Conservation (phyloP, 2,888 invertebrate genomes). For the Nysson spinosus region DNA sequence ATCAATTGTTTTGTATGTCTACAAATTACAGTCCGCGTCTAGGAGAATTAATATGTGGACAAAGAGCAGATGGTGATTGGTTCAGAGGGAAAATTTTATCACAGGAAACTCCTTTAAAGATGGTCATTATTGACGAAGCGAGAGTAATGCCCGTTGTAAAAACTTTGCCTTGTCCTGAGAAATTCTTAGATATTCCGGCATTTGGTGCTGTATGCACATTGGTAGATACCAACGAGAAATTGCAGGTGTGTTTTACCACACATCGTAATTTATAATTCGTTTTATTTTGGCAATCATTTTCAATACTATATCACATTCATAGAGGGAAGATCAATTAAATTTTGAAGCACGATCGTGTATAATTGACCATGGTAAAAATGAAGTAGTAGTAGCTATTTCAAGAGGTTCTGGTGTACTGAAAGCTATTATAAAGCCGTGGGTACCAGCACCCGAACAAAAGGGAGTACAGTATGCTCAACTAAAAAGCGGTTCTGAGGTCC, state of each 20-base stretch:
- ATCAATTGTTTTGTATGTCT: too few species aligned
- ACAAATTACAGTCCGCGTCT: constrained; percentile 53
- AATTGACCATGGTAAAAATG: background rate
- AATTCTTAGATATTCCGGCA: constrained; percentile 45
- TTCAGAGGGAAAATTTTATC: constrained; percentile 64
- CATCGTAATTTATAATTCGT: background rate
- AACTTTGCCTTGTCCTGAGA: constrained; percentile 52
- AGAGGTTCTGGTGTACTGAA: background rate
- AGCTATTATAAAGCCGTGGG: constrained; percentile 61
- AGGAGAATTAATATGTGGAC: constrained; percentile 64
- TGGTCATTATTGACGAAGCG: constrained; percentile 66
- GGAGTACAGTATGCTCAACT: constrained; percentile 55
- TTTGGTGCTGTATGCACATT: constrained; percentile 57
- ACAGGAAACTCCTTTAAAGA: constrained; percentile 45
- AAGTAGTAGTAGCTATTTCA: constrained; percentile 22
- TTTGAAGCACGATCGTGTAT: constrained; percentile 18
- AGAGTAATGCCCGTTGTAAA: constrained; percentile 42
- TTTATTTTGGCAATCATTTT: background rate
- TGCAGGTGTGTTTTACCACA: constrained; percentile 24
- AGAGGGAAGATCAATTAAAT: constrained; percentile 1
- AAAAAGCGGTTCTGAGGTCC: constrained; percentile 61
- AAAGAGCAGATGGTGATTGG: constrained; percentile 60
- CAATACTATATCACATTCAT: background rate
- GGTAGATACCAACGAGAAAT: constrained; percentile 1
- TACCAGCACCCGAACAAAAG: constrained; percentile 59